Base-by-base conservation (phyloP, 1,140 invertebrate species). In the Zaprionus gabonicus region DNA sequence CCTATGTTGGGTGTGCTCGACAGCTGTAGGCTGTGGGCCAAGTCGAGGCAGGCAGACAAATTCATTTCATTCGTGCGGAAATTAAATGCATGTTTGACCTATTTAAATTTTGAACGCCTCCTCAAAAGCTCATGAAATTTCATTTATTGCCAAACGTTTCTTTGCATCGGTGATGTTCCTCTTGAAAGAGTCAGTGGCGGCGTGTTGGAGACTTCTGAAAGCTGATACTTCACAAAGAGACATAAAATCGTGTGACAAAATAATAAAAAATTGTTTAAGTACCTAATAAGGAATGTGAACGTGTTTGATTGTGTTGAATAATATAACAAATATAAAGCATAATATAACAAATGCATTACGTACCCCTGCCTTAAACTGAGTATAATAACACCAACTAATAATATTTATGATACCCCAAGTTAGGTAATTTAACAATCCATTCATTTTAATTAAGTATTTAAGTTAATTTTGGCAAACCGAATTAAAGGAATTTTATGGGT, bases 51-150 rank as follows among this genome's bases (percentile, higher is more conserved):
- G 20, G 38, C 81, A 86, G 80, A 86, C 83, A 86, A 83, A 87
- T 83, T 83, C 80, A 83, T 88, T 87, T 88, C 62, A 87, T 79
- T 82, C 84, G 73, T 84, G 84, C 84, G 84, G 80, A 88, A 87
- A 87, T 87, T 88, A 87, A 87, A 87, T 87, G 83, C 84, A 83
- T 83, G 79, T 87, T 83, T 87, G 83, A 87, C 83, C 83, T 78
- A 87, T 87, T 87, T 87, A 87, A 70, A 87, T 79, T 66, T 86
- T 72, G 49, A 64, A 59, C 12, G 17, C 7, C 71, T 7, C n/a
- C 46, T 68, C 13, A 60, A 77, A 51, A 69, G 76, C 66, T 66
- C 60, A 67, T 87, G 63, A 82, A 87, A 86, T 83, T 77, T 77
- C 74, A 87, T 87, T 80, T 87, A 87, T 76, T 80, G 82, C 79